Conservation (phyloP, 37 sponge, comb jelly and placozoan species). For the Spongilla lacustris region DNA sequence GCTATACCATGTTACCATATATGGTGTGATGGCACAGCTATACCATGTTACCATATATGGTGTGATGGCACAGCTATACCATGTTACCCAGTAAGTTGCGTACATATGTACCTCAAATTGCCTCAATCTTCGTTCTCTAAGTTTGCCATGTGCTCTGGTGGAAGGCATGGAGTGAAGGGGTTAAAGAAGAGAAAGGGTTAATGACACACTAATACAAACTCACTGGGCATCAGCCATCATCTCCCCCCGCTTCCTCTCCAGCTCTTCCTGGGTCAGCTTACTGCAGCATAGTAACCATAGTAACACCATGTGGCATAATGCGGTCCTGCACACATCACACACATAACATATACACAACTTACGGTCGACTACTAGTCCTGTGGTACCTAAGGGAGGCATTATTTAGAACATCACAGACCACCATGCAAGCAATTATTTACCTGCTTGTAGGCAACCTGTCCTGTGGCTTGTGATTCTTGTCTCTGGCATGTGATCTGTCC, state of each 20-base stretch:
- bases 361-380: neutral
- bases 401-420: neutral
- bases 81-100: no score
- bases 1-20: no score
- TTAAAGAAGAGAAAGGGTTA: neutral
- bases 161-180: neutral
- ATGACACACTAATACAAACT: no score
- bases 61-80: no score
- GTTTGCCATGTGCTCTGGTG: constrained; percentile 38
- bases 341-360: neutral
- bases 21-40: no score
- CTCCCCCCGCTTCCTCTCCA: constrained; percentile 70
- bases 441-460: neutral
- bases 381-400: neutral
- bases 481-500: neutral
- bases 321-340: neutral
- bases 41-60: no score
- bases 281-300: neutral
- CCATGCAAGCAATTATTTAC: neutral
- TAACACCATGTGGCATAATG: neutral
- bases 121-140: constrained; percentile 65
- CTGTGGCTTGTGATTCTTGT: no score
- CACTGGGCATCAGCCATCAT: constrained; percentile 80
- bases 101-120: constrained; percentile 20
- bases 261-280: constrained; percentile 46